Percentiles rank a stretch among this genome's conserved stretches.
These are phyloP conservation scores for Chiloscyllium plagiosum DNA, from an alignment of 2,113 vertebrate genomes.

Conservation along the genomic window DNA sequence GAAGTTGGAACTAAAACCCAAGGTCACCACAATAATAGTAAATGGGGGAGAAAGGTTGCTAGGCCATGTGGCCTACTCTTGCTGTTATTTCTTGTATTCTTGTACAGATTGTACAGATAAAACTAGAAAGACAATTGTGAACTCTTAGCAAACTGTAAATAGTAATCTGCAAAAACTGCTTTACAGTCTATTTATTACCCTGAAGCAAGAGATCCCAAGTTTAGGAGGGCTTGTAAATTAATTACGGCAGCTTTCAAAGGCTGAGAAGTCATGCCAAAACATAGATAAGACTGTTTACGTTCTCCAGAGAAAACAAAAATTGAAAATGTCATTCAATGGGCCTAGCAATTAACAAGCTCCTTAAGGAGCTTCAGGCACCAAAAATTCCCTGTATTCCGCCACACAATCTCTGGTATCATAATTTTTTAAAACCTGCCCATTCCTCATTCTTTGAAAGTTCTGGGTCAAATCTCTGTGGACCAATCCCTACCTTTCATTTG, in stretches of 20 bases:
- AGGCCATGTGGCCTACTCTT: no score
- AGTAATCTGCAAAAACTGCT: background rate
- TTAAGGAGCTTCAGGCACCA: background rate
- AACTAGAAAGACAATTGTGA: background rate
- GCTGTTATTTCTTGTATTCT: no score
- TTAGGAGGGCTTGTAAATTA: background rate
- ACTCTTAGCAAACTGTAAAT: background rate
- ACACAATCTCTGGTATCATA: background rate
- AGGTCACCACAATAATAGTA: no score
- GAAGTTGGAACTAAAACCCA: no score
- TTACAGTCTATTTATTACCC: background rate
- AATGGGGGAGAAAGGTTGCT: no score
- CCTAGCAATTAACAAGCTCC: background rate
- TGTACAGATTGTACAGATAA: background rate
- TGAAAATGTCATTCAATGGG: background rate
- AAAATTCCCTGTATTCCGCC: background rate
- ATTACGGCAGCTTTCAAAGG: background rate
- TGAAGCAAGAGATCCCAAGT: background rate
- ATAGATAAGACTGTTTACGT: background rate
- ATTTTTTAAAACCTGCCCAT: background rate
- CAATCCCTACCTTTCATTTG: conserved; percentile 86
- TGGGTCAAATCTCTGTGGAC: background rate
- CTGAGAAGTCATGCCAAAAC: background rate
- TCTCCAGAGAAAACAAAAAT: background rate
- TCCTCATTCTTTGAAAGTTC: background rate